A percentile compares a stretch with the other conserved stretches of the same genome.
phyloP scores from a whole-genome alignment of 2,888 invertebrate genomes.

The Dioctria linearis region DNA sequence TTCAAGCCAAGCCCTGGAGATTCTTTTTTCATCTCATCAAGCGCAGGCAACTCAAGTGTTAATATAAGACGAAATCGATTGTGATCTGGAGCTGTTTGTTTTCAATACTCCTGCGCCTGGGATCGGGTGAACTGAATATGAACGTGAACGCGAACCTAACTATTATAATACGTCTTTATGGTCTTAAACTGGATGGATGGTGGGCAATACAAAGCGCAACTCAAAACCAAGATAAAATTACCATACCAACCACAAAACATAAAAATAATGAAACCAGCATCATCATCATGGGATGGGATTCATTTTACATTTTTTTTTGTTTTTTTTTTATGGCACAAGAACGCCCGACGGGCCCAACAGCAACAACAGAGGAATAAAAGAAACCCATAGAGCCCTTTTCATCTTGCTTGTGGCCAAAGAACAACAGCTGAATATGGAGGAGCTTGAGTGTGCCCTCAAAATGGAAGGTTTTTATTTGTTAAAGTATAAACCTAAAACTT shows the following conservation, averaged over 20 bases:
- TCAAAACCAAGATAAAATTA: constrained; percentile 11
- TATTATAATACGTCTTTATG: not conserved
- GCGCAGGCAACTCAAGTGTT: not conserved
- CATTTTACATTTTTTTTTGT: not conserved
- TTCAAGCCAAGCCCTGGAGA: not conserved
- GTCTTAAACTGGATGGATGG: not conserved
- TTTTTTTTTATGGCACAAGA: not conserved
- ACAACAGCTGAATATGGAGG: constrained; percentile 15
- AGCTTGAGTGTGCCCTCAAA: constrained; percentile 31
- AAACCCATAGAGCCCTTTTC: constrained; percentile 8
- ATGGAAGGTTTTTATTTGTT: constrained; percentile 9
- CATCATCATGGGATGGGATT: not conserved
- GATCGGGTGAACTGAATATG: too few relatives aligned
- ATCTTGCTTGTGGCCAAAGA: not conserved
- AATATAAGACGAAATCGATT: constrained; percentile 22
- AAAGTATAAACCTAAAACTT: constrained; percentile 23
- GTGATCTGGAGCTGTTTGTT: constrained; percentile 24
- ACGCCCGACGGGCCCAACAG: not conserved
- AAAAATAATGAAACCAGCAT: constrained; percentile 19
- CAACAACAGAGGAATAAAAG: not conserved
- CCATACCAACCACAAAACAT: constrained; percentile 19
- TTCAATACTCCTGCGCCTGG: not conserved
- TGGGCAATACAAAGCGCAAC: constrained; percentile 6
- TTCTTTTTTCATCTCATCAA: not conserved
- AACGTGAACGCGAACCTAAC: not conserved